A percentile compares a stretch with the other conserved stretches of the same genome.
Evolutionary conservation across 2,113 vertebrate species (phyloP).

Genomic region (Rhombomys opimus): DNA sequence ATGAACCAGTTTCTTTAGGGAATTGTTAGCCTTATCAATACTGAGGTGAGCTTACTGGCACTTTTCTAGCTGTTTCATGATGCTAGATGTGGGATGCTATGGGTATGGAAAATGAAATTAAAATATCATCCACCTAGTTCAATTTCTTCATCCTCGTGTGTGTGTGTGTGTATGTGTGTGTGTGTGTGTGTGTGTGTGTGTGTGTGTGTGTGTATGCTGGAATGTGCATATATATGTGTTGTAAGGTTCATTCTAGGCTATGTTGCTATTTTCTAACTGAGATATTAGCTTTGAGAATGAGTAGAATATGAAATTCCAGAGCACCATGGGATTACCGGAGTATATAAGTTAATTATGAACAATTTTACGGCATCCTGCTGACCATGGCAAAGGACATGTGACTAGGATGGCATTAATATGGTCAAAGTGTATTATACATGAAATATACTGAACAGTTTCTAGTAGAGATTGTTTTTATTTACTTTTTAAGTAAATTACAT

Average conservation of each 20-base stretch:
- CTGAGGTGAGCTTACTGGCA: not conserved
- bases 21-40: not conserved
- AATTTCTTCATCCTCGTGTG: not conserved
- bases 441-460: not conserved
- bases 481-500: too few species aligned
- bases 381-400: not conserved
- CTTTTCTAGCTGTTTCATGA: not conserved
- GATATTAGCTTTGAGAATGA: not conserved
- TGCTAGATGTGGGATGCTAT: not conserved
- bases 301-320: not conserved
- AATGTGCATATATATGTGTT: not conserved
- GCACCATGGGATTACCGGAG: not conserved
- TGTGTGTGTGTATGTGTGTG: not conserved
- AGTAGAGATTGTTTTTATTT: not conserved
- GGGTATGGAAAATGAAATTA: not conserved
- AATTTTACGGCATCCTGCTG: not conserved
- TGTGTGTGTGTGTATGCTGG: not conserved
- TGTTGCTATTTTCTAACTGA: not conserved
- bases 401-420: not conserved
- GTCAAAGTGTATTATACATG: not conserved
- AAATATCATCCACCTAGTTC: not conserved
- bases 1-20: slow-evolving; percentile 6
- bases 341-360: not conserved
- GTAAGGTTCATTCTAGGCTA: not conserved
- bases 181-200: not conserved